Evolutionary conservation across 2,888 invertebrate species (phyloP).

Genomic region (Colletes collaris): DNA sequence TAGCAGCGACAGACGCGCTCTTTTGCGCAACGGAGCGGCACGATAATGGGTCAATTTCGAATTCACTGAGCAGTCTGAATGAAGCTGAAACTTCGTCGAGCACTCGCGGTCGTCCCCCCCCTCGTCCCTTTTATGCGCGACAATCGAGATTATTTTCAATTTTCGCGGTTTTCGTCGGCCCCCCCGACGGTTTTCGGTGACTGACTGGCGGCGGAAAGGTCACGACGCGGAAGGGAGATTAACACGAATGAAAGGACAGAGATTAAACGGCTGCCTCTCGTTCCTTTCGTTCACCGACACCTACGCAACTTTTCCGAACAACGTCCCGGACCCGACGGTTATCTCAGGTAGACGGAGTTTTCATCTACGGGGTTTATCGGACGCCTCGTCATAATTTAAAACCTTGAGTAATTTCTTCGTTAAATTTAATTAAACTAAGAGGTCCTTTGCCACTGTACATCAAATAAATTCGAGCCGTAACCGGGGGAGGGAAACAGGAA

Average conservation of each 20-base stretch:
- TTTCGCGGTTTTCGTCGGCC: background rate
- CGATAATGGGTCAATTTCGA: constrained; percentile 57
- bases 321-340: background rate
- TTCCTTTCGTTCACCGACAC: constrained; percentile 1
- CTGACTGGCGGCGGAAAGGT: constrained; percentile 11
- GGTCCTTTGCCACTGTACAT: too few relatives aligned
- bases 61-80: constrained; percentile 62
- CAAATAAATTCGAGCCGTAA: too few relatives aligned
- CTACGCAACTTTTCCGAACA: constrained; percentile 2
- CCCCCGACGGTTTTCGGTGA: constrained; percentile 1
- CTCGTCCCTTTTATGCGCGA: background rate
- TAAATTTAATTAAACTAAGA: too few relatives aligned
- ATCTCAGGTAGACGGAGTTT: background rate
- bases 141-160: constrained; percentile 44
- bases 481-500: too few relatives aligned
- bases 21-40: constrained; percentile 39
- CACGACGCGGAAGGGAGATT: constrained; percentile 19
- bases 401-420: too few relatives aligned
- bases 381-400: too few relatives aligned
- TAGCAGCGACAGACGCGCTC: constrained; percentile 9
- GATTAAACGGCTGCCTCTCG: background rate
- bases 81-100: constrained; percentile 46
- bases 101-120: background rate
- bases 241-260: background rate
- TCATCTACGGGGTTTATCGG: too few relatives aligned